These are phyloP conservation scores for Ploceus nigricollis DNA, from an alignment of 2,113 vertebrate species.

Conservation along the genomic window DNA sequence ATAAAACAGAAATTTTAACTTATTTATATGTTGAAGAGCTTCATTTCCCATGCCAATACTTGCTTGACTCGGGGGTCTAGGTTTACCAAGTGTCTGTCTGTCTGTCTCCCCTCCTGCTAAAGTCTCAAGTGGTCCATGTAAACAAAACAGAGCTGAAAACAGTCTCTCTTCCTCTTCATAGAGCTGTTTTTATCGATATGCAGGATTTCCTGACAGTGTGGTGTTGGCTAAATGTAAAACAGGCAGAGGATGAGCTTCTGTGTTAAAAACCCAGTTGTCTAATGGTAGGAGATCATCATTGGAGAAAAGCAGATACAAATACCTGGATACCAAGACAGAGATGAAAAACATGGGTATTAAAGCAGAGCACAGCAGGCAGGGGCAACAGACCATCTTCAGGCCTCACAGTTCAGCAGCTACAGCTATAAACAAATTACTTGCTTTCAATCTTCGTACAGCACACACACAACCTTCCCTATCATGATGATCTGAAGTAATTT, in stretches of 20 bases:
- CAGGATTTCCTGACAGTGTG: conserved; percentile 90
- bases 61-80: conserved; percentile 40
- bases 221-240: conserved; percentile 93
- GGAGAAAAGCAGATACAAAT: conserved; percentile 97
- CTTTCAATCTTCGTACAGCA: not conserved
- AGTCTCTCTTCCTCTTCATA: conserved; percentile 62
- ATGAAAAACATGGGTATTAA: not conserved
- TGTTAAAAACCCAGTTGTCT: conserved; percentile 98
- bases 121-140: conserved; percentile 78
- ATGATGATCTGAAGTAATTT: not conserved
- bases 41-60: conserved; percentile 12
- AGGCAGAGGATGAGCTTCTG: conserved; percentile 94
- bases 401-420: not conserved
- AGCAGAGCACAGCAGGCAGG: not conserved
- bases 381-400: not conserved
- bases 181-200: conserved; percentile 80
- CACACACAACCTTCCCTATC: not conserved
- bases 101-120: conserved; percentile 61
- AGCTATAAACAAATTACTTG: not conserved
- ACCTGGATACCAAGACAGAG: conserved; percentile 73
- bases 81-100: conserved; percentile 38
- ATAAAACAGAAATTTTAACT: conserved; percentile 74
- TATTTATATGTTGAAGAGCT: conserved; percentile 69
- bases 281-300: conserved; percentile 93
- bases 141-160: conserved; percentile 76